Base-by-base conservation (phyloP, 2,888 invertebrate species). In the Drosophila algonquin region DNA sequence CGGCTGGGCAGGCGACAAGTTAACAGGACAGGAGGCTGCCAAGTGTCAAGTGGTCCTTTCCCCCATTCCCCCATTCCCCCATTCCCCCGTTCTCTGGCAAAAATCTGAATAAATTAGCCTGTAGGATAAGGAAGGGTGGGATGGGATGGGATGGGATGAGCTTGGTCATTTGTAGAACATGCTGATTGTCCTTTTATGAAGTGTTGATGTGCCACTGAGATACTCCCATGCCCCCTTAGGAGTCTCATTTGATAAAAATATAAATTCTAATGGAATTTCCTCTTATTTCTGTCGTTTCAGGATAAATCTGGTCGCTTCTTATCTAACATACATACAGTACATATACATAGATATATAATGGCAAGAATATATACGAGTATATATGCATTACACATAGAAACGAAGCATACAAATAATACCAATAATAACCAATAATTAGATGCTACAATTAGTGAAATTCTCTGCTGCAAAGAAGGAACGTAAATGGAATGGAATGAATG, bases 251-350 rank as follows among this genome's bases (percentile, higher is more conserved):
- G 30, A 52, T 18, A 50, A 16, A 64, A 14, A 5, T 24, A 21
- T 48, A 21, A 46, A n/a, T 21, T 18, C 9, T 12, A 45, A 61
- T 75, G 53, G 53, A 47, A 9, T 32, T 32, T 16, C 12, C 18
- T 1, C 21, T 44, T 63, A 7, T 2, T 59, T 58, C 7, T 53
- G 44, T 68, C 44, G 10, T 90, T 90, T 46, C 83, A 90, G 90
- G 87, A 90, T 82, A 81, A 82, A 89, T 90, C 90, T 90, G 90
- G 90, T 90, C 90, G 90, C 90, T 90, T 89, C 80, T 86, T 73
- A 86, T 85, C 76, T 89, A 87, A 84, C 74, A 73, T 73, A 81
- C 63, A 81, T 62, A 76, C 63, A 71, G 73, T 77, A 88, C 70
- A 72, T 73, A 69, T 58, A 77, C 64, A 69, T 50, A 64, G 40